Conservation (phyloP, 1,140 invertebrate species). For the Popillia japonica region DNA sequence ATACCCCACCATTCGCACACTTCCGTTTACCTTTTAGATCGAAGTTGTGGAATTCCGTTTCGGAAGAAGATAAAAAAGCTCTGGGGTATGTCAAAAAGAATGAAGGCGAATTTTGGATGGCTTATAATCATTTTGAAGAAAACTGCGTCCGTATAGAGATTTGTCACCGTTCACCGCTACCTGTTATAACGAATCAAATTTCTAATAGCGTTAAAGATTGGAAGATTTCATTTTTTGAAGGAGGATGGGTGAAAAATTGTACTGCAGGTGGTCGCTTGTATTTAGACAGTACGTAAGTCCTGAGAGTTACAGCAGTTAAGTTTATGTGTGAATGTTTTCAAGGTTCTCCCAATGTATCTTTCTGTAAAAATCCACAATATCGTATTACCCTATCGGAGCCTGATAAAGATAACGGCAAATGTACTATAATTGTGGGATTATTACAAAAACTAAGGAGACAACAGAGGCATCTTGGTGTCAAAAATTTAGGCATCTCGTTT, state of each 20-base stretch:
- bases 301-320: background rate
- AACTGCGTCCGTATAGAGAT: background rate
- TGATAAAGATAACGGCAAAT: background rate
- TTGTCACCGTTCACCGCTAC: background rate
- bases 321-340: too few species aligned
- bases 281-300: background rate
- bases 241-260: background rate
- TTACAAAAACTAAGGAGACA: constrained; percentile 10
- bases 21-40: too few species aligned
- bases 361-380: constrained; percentile 9
- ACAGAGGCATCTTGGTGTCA: background rate
- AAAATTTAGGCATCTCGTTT: background rate
- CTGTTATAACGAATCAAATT: background rate
- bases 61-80: background rate
- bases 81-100: background rate
- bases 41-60: background rate
- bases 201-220: background rate
- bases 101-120: constrained; percentile 15
- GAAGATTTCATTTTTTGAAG: constrained; percentile 3
- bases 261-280: background rate
- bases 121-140: background rate
- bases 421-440: constrained; percentile 1
- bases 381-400: background rate
- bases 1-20: background rate
- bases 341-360: background rate